Base-by-base conservation (phyloP, 2,888 invertebrate species). In the Troides helena region DNA sequence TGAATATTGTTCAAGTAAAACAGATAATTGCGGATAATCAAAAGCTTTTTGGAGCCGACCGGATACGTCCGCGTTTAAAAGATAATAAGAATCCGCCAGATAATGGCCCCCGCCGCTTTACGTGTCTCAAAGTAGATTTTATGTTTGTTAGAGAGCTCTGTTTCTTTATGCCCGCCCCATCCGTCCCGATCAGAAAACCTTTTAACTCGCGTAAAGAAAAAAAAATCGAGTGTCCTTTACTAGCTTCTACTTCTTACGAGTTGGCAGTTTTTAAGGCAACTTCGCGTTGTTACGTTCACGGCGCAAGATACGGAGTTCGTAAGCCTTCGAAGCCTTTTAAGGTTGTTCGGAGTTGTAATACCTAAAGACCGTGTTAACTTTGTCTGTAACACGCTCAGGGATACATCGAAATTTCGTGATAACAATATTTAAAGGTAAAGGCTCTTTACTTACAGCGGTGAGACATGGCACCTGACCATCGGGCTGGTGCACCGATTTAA, bases 261-360 rank as follows among this genome's bases (percentile, higher is more conserved):
- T 69, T 65, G 57, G 43, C 63, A 69, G 72, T 69, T 73, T 72
- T 73, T 72, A 73, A 72, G 67, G 59, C 62, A 69, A 73, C 70
- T 72, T 73, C 65, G 72, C 73, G 70, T 71, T 68, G 73, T 67
- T 70, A 65, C 72, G 30, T 62, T 69, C 62, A 36, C 39, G 69
- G 62, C 60, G 60, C 56, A 65, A 65, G 60, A 61, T 69, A 59
- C 46, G 57, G 62, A 65, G 50, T 69, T 65, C 46, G 58, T 62
- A 69, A 69, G 69, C 65, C 58, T 69, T 62, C 62, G 61, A 50
- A 57, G 57, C 65, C 62, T 62, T 68, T 63, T 50, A 64, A 62
- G 58, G 50, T 62, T 65, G 57, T 57, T n/a, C 43, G n/a, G 21
- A 39, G 30, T 25, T 67, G 67, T 39, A 39, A 8, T 69, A 65